phyloP scores from a whole-genome alignment of 2,113 vertebrate species.

The Labeo catla region DNA sequence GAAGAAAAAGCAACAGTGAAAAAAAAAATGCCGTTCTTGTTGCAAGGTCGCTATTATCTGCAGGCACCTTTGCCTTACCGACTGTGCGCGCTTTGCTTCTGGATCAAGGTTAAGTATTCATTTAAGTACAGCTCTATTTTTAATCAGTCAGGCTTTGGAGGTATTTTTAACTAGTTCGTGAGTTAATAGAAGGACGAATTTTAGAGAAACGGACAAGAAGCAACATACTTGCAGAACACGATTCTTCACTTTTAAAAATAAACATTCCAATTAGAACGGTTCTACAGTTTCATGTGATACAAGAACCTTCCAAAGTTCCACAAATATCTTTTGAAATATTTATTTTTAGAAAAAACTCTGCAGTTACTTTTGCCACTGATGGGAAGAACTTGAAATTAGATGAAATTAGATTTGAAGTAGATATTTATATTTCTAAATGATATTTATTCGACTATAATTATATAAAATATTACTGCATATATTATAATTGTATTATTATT shows the following conservation, averaged over 20 bases:
- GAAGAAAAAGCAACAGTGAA: neutral
- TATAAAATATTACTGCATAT: no score
- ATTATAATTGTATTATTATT: no score
- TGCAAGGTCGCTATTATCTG: conserved; percentile 42
- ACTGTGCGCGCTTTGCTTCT: neutral
- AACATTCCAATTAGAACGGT: neutral
- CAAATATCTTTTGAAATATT: neutral
- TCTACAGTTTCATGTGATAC: neutral
- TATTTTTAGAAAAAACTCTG: neutral
- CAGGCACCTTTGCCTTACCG: conserved; percentile 12
- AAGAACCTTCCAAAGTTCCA: neutral
- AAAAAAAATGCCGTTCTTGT: neutral
- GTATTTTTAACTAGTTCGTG: conserved; percentile 42
- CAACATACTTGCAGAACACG: neutral
- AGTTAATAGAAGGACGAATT: conserved; percentile 31
- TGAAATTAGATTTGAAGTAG: no score
- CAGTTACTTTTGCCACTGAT: neutral
- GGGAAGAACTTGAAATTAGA: no score
- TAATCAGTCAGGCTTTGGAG: conserved; percentile 18
- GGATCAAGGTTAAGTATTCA: conserved; percentile 50
- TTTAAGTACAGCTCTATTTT: conserved; percentile 31
- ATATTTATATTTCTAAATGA: no score
- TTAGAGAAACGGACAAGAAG: conserved; percentile 14
- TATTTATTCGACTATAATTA: no score
- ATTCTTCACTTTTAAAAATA: neutral